phyloP scores from a whole-genome alignment of 2,888 invertebrate genomes.

The Cephonodes hylas region DNA sequence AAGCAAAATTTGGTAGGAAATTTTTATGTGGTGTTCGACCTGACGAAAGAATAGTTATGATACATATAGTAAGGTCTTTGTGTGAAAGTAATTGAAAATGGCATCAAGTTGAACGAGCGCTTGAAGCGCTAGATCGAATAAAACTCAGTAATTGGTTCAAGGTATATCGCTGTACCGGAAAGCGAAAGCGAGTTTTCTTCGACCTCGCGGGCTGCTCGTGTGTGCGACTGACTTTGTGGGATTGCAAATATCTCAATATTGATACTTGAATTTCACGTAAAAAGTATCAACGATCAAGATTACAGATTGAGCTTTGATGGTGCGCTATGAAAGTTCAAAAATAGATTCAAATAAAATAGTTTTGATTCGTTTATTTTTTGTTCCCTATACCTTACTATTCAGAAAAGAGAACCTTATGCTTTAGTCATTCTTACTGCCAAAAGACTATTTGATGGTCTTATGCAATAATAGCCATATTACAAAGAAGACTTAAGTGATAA shows the following conservation, averaged over 20 bases:
- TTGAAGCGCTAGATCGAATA: background rate
- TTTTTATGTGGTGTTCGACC: too few species aligned
- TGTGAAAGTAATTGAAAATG: background rate
- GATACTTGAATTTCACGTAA: background rate
- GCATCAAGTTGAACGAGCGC: background rate
- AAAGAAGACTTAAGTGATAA: too few species aligned
- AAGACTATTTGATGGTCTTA: too few species aligned
- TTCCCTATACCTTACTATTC: too few species aligned
- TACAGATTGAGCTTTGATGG: too few species aligned
- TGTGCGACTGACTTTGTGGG: background rate
- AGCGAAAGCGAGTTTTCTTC: constrained; percentile 9
- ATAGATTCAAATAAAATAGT: too few species aligned
- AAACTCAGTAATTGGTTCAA: background rate
- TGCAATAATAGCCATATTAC: too few species aligned
- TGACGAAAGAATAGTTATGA: too few species aligned
- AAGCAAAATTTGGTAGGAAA: background rate
- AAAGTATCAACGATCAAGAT: background rate
- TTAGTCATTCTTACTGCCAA: too few species aligned
- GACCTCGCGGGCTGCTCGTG: background rate
- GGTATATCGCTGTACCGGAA: background rate
- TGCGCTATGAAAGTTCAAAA: too few species aligned
- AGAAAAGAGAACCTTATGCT: too few species aligned
- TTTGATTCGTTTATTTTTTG: too few species aligned
- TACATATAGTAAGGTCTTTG: background rate
- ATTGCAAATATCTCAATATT: background rate